Evolutionary conservation across 2,113 vertebrate species (phyloP), one percentile per base, ranked within the genome.

Genomic region (Anhinga rufa): DNA sequence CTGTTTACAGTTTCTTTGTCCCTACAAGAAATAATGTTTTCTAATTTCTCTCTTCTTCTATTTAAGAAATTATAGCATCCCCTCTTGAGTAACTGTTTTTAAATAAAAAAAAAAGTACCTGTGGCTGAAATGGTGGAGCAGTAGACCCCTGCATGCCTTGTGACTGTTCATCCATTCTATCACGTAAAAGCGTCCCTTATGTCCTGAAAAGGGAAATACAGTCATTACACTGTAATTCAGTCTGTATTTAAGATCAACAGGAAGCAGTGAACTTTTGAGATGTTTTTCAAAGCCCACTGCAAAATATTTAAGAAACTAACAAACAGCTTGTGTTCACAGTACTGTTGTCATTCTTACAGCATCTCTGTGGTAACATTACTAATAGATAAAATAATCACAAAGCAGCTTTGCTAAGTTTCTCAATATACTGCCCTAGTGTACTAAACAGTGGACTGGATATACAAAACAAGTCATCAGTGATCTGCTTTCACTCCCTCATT

Each of bases 161-260:
- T 77, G 99, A 98, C 87, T 99, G 99, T 55, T 98, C 98, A 95
- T 99, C 99, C 99, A 99, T 99, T 95, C 97, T 98, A 89, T 91
- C 96, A 97, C 55, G 85, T 92, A 96, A 82, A 89, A 83, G 92
- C 44, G 97, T 97, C 96, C 96, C 95, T 74, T 97, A 94, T 78
- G 97, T 93, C 98, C 99, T 99, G 98, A 68, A 96, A 98, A 96
- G 92, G 34, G 66, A 82, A 83, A 86, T 62, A 93, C 16, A 87
- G 58, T 79, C 79, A 92, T 79, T 80, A 60, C 7, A 28, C 17
- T 48, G 32, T 14, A 85, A 91, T 70, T 82, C 62, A 66, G 7
- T 44, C 3, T 4, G 25, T 28, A 32, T 40, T 95, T 82, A 58
- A 20, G 14, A 82, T 32, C 32, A 88, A 54, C 14, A 79, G 42